Evolutionary conservation across 1,140 invertebrate genomes (phyloP).

Genomic region (Heliconius hermathena): DNA sequence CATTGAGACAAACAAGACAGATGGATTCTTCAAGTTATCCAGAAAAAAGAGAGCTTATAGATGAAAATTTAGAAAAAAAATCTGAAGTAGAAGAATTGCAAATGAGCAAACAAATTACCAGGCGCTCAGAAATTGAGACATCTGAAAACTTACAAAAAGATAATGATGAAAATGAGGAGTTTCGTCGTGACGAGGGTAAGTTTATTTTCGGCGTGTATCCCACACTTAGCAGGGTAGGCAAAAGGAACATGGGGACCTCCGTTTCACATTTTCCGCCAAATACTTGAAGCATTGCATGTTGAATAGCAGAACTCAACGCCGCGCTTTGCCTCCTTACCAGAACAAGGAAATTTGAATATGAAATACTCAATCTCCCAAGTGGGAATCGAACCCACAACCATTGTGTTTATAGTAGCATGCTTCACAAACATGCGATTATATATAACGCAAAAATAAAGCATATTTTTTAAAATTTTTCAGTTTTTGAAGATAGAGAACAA

Average conservation of each 20-base stretch:
- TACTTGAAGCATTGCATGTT: too few species aligned
- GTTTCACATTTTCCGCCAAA: too few species aligned
- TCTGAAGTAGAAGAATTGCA: neutral
- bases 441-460: neutral
- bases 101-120: neutral
- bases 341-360: too few species aligned
- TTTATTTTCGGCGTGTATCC: too few species aligned
- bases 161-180: neutral
- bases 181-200: neutral
- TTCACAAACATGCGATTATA: too few species aligned
- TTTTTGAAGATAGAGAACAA: neutral
- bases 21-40: neutral
- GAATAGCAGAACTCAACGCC: too few species aligned
- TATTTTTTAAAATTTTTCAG: neutral
- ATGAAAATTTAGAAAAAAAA: neutral
- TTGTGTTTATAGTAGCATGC: too few species aligned
- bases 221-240: too few species aligned
- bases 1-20: neutral
- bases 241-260: too few species aligned
- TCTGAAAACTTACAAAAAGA: neutral
- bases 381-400: too few species aligned
- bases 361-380: too few species aligned
- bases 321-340: too few species aligned
- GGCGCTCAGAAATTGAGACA: neutral
- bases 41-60: neutral